Evolutionary conservation across 2,888 invertebrate species (phyloP).

Genomic region (Cyclophora albipunctata): DNA sequence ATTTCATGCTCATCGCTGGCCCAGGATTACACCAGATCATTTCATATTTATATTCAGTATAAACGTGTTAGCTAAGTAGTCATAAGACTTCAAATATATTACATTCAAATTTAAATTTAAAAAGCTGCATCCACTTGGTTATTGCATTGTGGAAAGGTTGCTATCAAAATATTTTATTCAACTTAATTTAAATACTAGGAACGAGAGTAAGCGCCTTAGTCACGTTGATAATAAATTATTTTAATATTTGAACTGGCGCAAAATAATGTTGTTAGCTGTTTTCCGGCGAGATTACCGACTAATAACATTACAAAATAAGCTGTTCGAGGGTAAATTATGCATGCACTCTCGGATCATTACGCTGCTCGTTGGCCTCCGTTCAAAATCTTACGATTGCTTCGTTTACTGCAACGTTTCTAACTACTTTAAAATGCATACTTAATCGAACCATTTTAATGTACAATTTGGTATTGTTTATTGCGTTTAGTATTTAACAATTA

Average conservation of each 20-base stretch:
- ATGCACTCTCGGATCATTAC: slow-evolving; percentile 74
- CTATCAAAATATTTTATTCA: slow-evolving; percentile 3
- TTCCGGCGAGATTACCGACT: slow-evolving; percentile 71
- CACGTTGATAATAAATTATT: slow-evolving; percentile 62
- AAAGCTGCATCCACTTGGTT: background rate
- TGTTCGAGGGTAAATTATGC: slow-evolving; percentile 72
- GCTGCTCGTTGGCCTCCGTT: slow-evolving; percentile 52
- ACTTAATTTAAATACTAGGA: slow-evolving; percentile 11
- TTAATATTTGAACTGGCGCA: slow-evolving; percentile 63
- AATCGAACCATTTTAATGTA: slow-evolving; percentile 17
- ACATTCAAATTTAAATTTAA: slow-evolving; percentile 3
- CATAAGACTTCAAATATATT: background rate
- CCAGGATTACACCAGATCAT: slow-evolving; percentile 34
- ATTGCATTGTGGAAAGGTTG: background rate
- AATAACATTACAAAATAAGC: slow-evolving; percentile 74
- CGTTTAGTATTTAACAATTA: too few relatives aligned
- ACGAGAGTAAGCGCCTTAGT: slow-evolving; percentile 23
- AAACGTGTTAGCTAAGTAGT: slow-evolving; percentile 8
- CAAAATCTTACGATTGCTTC: slow-evolving; percentile 52
- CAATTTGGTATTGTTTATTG: too few relatives aligned
- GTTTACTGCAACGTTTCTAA: slow-evolving; percentile 30
- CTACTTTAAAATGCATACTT: slow-evolving; percentile 26
- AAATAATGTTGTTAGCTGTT: slow-evolving; percentile 69
- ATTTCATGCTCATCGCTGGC: slow-evolving; percentile 39
- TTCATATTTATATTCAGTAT: slow-evolving; percentile 36